A percentile compares a stretch with the other conserved stretches of the same genome.
Evolutionary conservation across 2,113 vertebrate genomes (phyloP).

Genomic region (Cavia aperea): DNA sequence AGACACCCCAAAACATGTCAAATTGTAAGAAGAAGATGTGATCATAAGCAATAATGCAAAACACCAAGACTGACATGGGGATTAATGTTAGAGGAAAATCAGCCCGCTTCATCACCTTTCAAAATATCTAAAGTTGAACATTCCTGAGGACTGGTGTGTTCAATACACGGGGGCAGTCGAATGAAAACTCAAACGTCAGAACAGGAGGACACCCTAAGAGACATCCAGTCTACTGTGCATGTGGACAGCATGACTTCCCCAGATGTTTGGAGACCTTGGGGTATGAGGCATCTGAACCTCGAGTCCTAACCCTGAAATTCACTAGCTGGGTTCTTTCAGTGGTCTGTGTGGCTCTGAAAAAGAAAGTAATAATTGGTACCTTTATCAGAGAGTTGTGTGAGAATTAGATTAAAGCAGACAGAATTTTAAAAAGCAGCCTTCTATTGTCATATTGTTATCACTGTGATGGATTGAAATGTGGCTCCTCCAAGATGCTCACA

Average conservation of each 20-base stretch:
- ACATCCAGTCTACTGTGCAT: background rate
- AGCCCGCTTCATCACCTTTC: background rate
- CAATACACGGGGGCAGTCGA: background rate
- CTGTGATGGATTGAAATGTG: background rate
- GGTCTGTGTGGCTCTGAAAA: background rate
- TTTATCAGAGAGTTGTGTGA: background rate
- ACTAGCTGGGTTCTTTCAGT: background rate
- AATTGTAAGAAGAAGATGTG: background rate
- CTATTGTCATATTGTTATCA: background rate
- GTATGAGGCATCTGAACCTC: background rate
- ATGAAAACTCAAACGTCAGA: background rate
- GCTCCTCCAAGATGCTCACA: background rate
- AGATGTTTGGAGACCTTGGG: background rate
- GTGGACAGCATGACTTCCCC: background rate
- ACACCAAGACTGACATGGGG: background rate
- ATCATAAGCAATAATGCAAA: background rate
- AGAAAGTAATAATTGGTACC: background rate
- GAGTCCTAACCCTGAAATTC: background rate
- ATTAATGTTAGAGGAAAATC: background rate
- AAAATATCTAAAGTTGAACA: background rate
- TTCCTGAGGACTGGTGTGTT: background rate
- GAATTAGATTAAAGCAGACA: conserved; percentile 1
- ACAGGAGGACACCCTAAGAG: background rate
- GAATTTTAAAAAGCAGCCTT: background rate
- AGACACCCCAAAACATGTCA: background rate